Base-by-base conservation (phyloP, 2,797 vertebrate species). In the Lepus oiostolus region DNA sequence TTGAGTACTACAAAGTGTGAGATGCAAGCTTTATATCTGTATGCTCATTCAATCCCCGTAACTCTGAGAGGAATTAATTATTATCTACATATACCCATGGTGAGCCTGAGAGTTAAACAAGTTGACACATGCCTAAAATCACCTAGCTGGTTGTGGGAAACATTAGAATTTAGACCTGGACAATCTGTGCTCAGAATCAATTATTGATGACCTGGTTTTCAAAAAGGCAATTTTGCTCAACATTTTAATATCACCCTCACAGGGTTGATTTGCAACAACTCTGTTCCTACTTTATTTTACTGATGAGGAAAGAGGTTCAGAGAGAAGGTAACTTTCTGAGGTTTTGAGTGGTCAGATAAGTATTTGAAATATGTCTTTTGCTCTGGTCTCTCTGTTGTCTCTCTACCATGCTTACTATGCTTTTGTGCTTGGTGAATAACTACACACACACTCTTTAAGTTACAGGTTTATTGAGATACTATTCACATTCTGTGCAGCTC, bases 361-460 rank as follows among this genome's bases (percentile, higher is more conserved):
- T 58, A 52, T 60, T 93, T 95, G 54, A 94, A 85, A 81, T 60
- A 35, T 26, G 38, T 65, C 24, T 82, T 87, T n/a, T 94, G 28
- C 80, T 89, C 8, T 72, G 19, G 71, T 84, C 17, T 95, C 79
- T 21, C 32, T 67, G 63, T n/a, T 90, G 70, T 28, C 1, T 85
- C n/a, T n/a, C 35, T 75, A 54, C 28, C 70, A 60, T 28, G 32
- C 42, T 87, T 60, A 38, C 52, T 26, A 60, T 60, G 62, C 17
- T 76, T 90, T 92, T 54, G 52, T 72, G 26, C 77, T 81, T 68
- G 79, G 58, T 70, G 63, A 89, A 65, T 72, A 83, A 58, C 13
- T n/a, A 7, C 24, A 42, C 2, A 24, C 17, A 71, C 70, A 84
- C 22, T 81, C 24, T 81, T 82, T 83, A 58, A 91, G 42, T 71